Conservation (phyloP, 2,113 vertebrate species). For the Lutjanus erythropterus region DNA sequence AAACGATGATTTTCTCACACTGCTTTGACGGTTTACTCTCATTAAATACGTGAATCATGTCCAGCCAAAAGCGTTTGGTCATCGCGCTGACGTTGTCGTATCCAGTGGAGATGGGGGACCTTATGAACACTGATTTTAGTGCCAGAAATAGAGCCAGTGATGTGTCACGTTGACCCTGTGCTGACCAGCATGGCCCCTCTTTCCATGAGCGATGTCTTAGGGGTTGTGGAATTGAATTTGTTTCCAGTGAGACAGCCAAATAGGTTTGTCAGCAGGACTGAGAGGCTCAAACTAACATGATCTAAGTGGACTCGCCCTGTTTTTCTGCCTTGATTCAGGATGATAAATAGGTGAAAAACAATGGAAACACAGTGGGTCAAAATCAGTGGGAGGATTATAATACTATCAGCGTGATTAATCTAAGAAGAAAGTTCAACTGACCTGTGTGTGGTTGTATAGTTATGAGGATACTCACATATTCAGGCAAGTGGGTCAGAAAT, state of each 20-base stretch:
- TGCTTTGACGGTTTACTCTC: slow-evolving; percentile 40
- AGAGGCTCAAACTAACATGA: slow-evolving; percentile 63
- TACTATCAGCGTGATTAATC: slow-evolving; percentile 18
- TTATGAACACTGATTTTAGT: slow-evolving; percentile 41
- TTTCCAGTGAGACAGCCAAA: slow-evolving; percentile 64
- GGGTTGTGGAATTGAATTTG: slow-evolving; percentile 34
- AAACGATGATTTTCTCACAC: slow-evolving; percentile 38
- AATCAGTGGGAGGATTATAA: slow-evolving; percentile 22
- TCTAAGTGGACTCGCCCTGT: slow-evolving; percentile 47
- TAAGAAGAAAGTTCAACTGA: slow-evolving; percentile 5
- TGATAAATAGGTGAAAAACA: slow-evolving; percentile 56
- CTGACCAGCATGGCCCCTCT: slow-evolving; percentile 66
- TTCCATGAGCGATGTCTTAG: slow-evolving; percentile 46
- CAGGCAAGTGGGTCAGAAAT: no score
- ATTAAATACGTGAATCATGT: slow-evolving; percentile 47
- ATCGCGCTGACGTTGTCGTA: slow-evolving; percentile 24
- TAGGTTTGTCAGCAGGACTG: slow-evolving; percentile 60
- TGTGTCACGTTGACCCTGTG: slow-evolving; percentile 70
- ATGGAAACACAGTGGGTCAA: slow-evolving; percentile 18
- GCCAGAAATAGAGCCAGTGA: slow-evolving; percentile 59
- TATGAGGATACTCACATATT: neutral
- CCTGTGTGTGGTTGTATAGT: slow-evolving; percentile 4
- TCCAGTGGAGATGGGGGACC: slow-evolving; percentile 57
- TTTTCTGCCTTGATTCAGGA: slow-evolving; percentile 22
- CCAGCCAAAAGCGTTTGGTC: slow-evolving; percentile 45